Percentiles rank a stretch among this genome's conserved stretches.
These are phyloP conservation scores for Sebastes iracundus DNA, from an alignment of 2,797 vertebrate species.

Conservation along the genomic window DNA sequence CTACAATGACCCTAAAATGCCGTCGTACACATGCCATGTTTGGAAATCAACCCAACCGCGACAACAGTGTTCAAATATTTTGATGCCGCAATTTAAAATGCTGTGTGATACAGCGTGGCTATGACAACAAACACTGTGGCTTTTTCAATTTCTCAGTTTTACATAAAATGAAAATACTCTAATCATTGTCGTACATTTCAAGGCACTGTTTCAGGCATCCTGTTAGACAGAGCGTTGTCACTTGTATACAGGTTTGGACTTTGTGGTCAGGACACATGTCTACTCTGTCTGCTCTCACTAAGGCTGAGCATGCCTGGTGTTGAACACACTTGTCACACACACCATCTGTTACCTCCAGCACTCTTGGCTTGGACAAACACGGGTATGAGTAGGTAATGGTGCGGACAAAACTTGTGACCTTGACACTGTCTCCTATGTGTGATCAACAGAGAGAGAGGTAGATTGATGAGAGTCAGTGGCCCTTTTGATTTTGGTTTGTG, in stretches of 20 bases:
- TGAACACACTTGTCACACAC: conserved; percentile 75
- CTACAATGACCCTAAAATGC: rapidly evolving
- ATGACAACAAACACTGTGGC: background rate
- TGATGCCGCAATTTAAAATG: background rate
- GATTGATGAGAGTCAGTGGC: conserved; percentile 77
- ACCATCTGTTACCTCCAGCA: conserved; percentile 81
- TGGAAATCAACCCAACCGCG: background rate
- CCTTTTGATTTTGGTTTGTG: conserved; percentile 73
- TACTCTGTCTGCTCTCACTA: conserved; percentile 62
- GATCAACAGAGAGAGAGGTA: conserved; percentile 61
- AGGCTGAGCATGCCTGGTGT: conserved; percentile 67
- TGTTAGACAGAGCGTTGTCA: conserved; percentile 53
- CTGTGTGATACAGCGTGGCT: background rate
- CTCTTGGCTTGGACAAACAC: conserved; percentile 80
- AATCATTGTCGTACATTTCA: conserved; percentile 1
- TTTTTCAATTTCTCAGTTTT: background rate
- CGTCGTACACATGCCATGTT: background rate
- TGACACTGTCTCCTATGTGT: conserved; percentile 81
- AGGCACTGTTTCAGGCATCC: background rate
- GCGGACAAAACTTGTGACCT: conserved; percentile 82
- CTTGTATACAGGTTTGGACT: conserved; percentile 52
- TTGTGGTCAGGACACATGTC: conserved; percentile 75
- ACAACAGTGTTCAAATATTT: background rate
- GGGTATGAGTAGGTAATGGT: conserved; percentile 82
- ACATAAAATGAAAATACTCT: background rate